Percentiles rank a stretch among this genome's conserved stretches.
phyloP scores from a whole-genome alignment of 2,888 invertebrate genomes.

The Pterostichus niger region DNA sequence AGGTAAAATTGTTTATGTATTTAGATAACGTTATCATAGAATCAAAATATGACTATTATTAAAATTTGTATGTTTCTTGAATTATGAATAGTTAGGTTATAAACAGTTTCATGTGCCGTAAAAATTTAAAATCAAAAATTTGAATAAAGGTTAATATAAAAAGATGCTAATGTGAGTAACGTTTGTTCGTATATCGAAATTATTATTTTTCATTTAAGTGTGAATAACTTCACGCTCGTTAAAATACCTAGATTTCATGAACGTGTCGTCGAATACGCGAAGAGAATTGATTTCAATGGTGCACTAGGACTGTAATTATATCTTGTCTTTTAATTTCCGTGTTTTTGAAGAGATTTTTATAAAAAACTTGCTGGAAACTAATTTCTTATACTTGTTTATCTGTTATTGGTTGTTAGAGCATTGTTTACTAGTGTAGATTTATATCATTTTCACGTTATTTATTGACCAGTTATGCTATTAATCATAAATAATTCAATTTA shows the following conservation, averaged over 20 bases:
- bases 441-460: constrained; percentile 23
- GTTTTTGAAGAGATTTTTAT: constrained; percentile 5
- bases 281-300: constrained; percentile 50
- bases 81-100: too few relatives aligned
- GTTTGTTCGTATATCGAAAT: neutral
- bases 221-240: constrained; percentile 54
- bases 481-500: constrained; percentile 54
- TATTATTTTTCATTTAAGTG: constrained; percentile 51
- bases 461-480: constrained; percentile 29
- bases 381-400: constrained; percentile 27
- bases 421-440: constrained; percentile 41
- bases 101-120: too few relatives aligned
- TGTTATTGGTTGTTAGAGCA: constrained; percentile 1
- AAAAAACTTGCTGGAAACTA: neutral
- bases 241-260: constrained; percentile 54
- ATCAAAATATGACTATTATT: too few relatives aligned
- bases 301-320: constrained; percentile 22
- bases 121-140: too few relatives aligned
- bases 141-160: too few relatives aligned
- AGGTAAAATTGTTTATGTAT: too few relatives aligned
- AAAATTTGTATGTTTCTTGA: too few relatives aligned
- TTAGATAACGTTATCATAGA: too few relatives aligned
- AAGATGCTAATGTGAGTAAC: neutral
- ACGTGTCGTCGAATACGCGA: constrained; percentile 29
- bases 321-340: constrained; percentile 22